Evolutionary conservation across 2,113 vertebrate genomes (phyloP), one percentile per base, ranked within the genome.

Genomic region (Tapirus terrestris): DNA sequence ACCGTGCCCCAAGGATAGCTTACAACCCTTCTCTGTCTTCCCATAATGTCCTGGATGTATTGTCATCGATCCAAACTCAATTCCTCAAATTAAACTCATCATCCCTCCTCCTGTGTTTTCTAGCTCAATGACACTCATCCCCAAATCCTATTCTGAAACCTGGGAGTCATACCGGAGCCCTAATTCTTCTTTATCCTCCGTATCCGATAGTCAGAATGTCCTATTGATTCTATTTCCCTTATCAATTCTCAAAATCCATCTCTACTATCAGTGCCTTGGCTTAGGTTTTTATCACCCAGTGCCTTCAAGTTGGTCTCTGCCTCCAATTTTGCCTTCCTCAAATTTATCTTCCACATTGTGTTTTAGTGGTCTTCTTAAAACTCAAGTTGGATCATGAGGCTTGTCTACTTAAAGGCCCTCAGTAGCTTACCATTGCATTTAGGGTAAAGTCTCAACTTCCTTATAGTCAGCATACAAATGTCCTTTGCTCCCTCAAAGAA

Each of bases 301-400:
- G 6, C 77, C 20, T 91, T 75, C 58, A 75, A 91, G 27, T 56
- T 89, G 68, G 25, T 75, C 61, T 82, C 43, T 86, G 67, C 31
- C 33, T 93, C 68, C 56, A 87, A 21, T 67, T 93, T 95, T 93
- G 29, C 85, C 75, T 94, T 91, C 72, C 45, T 94, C 63, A 86
- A 27, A 73, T 85, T 84, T 88, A 73, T 70, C 21, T 65, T 73
- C 27, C n/a, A 48, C 53, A 79, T 25, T 27, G 0, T 67, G 18
- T 81, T 82, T 93, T 20, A 90, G 17, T 70, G 58, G 70, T 79
- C 60, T 67, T 77, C n/a, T 72, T 95, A 87, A 81, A 90, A 85
- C 20, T 61, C 76, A 77, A 27, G 43, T 61, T 56, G 70, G 60
- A 68, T 82, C 48, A 36, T 56, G 36, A 90, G 39, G 21, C 10